Conservation (phyloP, 2,113 vertebrate genomes). For the Globicephala melas region DNA sequence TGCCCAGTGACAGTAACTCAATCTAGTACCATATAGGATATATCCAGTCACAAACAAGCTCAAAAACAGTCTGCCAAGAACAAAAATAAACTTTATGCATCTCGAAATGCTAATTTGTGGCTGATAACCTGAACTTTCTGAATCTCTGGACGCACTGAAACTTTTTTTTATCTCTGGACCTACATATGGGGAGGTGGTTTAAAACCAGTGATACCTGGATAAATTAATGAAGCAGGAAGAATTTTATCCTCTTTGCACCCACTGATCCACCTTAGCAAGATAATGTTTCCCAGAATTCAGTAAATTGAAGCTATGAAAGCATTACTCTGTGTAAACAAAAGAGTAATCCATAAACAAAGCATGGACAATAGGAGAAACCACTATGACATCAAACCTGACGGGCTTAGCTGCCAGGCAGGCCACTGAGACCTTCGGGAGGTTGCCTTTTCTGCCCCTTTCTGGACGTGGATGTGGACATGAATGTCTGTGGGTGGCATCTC, state of each 20-base stretch:
- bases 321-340: background rate
- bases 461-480: background rate
- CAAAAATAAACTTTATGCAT: background rate
- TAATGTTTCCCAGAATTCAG: slow-evolving; percentile 37
- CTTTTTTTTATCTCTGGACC: slow-evolving; percentile 30
- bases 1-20: background rate
- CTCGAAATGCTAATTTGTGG: background rate
- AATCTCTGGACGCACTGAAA: slow-evolving; percentile 44
- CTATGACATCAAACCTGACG: background rate
- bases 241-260: slow-evolving; percentile 48
- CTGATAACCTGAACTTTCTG: background rate
- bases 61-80: background rate
- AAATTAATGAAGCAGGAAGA: slow-evolving; percentile 51
- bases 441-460: background rate
- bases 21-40: background rate
- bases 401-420: background rate
- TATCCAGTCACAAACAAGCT: background rate
- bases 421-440: background rate
- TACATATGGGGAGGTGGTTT: background rate
- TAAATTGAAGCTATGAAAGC: slow-evolving; percentile 32
- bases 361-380: background rate
- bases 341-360: slow-evolving; percentile 1
- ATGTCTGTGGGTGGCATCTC: background rate
- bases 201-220: background rate
- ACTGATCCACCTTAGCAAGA: slow-evolving; percentile 15